phyloP scores from a whole-genome alignment of 2,797 vertebrate species.

The Cacajao melanocephalus region DNA sequence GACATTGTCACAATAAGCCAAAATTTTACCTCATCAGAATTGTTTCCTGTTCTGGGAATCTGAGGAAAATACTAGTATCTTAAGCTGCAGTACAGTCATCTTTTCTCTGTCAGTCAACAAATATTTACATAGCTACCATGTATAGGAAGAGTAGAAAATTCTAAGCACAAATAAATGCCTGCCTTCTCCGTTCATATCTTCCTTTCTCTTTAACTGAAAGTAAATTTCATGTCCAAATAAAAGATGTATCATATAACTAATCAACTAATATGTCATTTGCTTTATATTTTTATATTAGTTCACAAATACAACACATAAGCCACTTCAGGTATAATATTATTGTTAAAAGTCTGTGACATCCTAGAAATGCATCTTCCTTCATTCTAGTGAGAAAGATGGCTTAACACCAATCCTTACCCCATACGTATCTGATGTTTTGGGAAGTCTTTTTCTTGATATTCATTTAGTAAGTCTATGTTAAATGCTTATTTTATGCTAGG shows the following conservation, averaged over 20 bases:
- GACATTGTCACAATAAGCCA: background rate
- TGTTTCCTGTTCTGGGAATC: background rate
- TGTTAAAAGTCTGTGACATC: slow-evolving; percentile 7
- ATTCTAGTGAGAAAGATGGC: background rate
- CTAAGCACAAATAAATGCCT: background rate
- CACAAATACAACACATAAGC: background rate
- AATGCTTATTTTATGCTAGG: slow-evolving; percentile 19
- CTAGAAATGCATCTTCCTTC: slow-evolving; percentile 21
- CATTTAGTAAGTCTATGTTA: slow-evolving; percentile 21
- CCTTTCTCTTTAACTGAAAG: slow-evolving; percentile 21
- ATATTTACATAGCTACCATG: background rate
- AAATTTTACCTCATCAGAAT: background rate
- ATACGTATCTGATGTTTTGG: background rate
- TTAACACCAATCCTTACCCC: background rate
- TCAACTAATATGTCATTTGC: background rate
- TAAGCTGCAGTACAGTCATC: background rate
- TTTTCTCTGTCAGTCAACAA: background rate
- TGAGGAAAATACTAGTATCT: background rate
- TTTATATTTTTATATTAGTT: slow-evolving; percentile 37
- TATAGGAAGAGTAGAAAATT: background rate
- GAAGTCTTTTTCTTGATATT: slow-evolving; percentile 8
- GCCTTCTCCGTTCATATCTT: background rate
- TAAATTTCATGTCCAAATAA: background rate
- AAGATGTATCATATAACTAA: background rate
- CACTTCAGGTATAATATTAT: background rate